Evolutionary conservation across 2,113 vertebrate genomes (phyloP).

Genomic region (Microcebus lehilahytsara): DNA sequence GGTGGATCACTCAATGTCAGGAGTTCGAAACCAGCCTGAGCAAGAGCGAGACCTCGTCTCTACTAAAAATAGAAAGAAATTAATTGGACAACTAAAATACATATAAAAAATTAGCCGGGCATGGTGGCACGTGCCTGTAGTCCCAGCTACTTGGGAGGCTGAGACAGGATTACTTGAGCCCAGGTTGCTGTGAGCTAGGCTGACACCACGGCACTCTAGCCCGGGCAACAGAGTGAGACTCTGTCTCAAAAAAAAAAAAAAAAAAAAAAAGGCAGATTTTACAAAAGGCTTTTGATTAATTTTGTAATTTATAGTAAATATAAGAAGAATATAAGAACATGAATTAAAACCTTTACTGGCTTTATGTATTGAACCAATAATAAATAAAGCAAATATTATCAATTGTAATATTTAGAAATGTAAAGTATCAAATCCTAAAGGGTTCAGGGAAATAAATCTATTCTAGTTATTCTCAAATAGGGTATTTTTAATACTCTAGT

Average conservation of each 20-base stretch:
- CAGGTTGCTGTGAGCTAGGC: no score
- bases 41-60: no score
- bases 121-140: no score
- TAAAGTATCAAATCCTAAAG: slow-evolving; percentile 21
- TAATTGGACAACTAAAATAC: no score
- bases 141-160: no score
- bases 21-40: no score
- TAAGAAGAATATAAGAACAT: slow-evolving; percentile 3
- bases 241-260: background rate
- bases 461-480: slow-evolving; percentile 40
- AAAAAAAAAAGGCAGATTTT: background rate
- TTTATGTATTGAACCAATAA: slow-evolving; percentile 15
- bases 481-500: slow-evolving; percentile 18
- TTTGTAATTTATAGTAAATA: background rate
- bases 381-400: background rate
- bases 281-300: background rate
- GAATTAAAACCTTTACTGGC: background rate
- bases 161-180: no score
- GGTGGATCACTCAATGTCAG: no score
- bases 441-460: background rate
- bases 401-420: background rate
- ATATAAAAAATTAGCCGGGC: no score
- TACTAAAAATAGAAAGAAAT: no score
- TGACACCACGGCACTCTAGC: no score
- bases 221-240: no score